Conservation (phyloP, 37 sponge, comb jelly and placozoan species). For the Mnemiopsis leidyi region DNA sequence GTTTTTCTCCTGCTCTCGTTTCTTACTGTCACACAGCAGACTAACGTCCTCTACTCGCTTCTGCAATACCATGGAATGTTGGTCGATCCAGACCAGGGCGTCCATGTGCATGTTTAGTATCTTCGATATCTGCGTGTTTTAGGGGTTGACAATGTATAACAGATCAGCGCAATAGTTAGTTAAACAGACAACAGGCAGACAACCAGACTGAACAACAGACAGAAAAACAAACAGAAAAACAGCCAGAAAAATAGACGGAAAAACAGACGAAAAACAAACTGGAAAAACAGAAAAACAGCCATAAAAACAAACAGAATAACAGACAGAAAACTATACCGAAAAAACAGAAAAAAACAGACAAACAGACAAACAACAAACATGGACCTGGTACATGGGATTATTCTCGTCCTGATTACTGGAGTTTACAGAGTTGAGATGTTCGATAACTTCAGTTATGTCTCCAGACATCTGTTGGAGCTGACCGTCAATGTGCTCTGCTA, state of each 20-base stretch:
- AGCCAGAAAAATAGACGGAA: neutral
- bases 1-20: conserved; percentile 74
- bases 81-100: conserved; percentile 88
- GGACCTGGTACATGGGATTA: conserved; percentile 68
- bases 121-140: conserved; percentile 74
- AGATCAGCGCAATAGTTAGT: too few relatives aligned
- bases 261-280: neutral
- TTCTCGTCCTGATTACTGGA: conserved; percentile 69
- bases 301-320: neutral
- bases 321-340: too few relatives aligned
- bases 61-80: conserved; percentile 69
- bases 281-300: neutral
- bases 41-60: conserved; percentile 75
- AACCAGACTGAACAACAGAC: neutral
- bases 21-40: conserved; percentile 68
- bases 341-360: neutral
- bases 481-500: conserved; percentile 54
- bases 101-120: conserved; percentile 95
- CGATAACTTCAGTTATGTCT: conserved; percentile 70
- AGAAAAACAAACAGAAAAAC: neutral
- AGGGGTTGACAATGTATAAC: too few relatives aligned
- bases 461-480: conserved; percentile 62
- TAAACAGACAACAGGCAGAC: too few relatives aligned
- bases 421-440: conserved; percentile 85
- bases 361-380: neutral